Base-by-base conservation (phyloP, 2,888 invertebrate species). In the Cataglyphis albicans region DNA sequence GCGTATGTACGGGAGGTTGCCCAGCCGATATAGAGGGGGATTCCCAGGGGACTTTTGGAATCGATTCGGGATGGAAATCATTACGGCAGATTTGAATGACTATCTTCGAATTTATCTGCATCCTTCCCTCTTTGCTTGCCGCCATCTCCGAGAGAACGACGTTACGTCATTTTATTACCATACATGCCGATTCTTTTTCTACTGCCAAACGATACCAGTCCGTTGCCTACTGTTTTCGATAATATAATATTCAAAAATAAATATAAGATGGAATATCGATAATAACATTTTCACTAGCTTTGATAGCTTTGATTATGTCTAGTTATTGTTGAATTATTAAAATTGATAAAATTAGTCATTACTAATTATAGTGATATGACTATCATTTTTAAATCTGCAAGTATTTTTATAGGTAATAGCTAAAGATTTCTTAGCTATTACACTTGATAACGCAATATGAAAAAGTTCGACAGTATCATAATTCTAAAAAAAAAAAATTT, bases 11-110 rank as follows among this genome's bases (percentile, higher is more conserved):
- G 74, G 48, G 35, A 82, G 55, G 64, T 59, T 48, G 89, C 90
- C 86, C 83, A 73, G 82, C 81, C 87, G 87, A 91, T 89, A 89
- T 83, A 84, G 81, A 78, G 65, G 85, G 87, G 84, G 92, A 94
- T 93, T 94, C 94, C 93, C 94, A 93, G 89, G 94, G 92, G 94
- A 93, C 90, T 92, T 93, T 92, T 86, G 88, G 88, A 94, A 94
- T 94, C 94, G 94, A 94, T 94, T 94, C 91, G 93, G 91, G 92
- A 93, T 93, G 93, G 94, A 94, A 94, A 94, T 94, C 94, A 94
- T 94, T 94, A 94, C 93, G 91, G 92, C 91, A 93, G 92, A 94
- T 94, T 94, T 94, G 92, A 93, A 94, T 94, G 93, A 93, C 93
- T 94, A 94, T 94, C 94, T 93, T 90, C 87, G 87, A 92, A 93